These are phyloP conservation scores for Pitta sordida DNA, from an alignment of 2,113 vertebrate genomes.

Conservation along the genomic window DNA sequence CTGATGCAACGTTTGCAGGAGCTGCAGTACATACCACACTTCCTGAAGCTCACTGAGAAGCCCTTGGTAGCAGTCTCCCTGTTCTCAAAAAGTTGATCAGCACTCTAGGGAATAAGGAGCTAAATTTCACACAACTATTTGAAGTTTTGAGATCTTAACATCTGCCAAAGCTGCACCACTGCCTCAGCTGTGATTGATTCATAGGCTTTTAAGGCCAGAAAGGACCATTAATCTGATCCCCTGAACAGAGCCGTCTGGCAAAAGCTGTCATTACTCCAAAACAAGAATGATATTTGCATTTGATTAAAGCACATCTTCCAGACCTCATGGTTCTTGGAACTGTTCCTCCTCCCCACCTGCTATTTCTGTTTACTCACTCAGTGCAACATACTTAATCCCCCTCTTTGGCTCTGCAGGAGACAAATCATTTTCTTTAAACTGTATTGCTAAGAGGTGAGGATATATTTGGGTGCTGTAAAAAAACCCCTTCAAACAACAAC, in stretches of 20 bases:
- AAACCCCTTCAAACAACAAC: background rate
- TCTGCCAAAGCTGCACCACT: background rate
- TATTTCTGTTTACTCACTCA: background rate
- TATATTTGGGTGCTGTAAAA: background rate
- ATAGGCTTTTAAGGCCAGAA: background rate
- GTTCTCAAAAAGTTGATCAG: background rate
- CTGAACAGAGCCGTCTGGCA: background rate
- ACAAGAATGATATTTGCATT: background rate
- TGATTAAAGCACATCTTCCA: background rate
- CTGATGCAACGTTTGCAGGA: accelerated
- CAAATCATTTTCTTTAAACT: background rate
- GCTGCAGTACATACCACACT: accelerated
- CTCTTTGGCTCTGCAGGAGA: background rate
- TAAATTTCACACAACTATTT: background rate
- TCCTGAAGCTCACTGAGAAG: background rate
- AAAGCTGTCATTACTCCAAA: background rate
- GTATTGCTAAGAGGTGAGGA: background rate
- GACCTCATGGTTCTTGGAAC: background rate
- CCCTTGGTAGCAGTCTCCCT: background rate
- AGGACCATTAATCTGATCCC: background rate
- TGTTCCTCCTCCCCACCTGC: background rate
- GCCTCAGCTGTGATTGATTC: background rate
- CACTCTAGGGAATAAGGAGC: background rate
- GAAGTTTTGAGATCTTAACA: background rate
- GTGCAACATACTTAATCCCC: background rate